Percentiles rank a stretch among this genome's conserved stretches.
phyloP scores from a whole-genome alignment of 2,797 vertebrate species.

The Eidolon dupreanum region DNA sequence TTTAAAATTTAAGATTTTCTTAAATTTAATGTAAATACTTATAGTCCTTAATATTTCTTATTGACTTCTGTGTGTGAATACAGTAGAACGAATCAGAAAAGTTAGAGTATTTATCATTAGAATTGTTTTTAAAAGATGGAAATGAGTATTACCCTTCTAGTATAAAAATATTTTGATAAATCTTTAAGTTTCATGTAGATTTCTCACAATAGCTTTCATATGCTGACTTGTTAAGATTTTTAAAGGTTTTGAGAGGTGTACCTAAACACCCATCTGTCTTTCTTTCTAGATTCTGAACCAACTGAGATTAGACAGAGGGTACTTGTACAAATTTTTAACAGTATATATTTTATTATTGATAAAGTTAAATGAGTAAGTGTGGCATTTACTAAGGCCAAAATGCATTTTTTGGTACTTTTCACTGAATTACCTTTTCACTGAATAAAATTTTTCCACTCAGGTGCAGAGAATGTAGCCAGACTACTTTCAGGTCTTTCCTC shows the following conservation, averaged over 20 bases:
- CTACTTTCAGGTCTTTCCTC: not conserved
- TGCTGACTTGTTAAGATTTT: not conserved
- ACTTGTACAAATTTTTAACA: not conserved
- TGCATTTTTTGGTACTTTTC: not conserved
- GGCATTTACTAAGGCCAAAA: not conserved
- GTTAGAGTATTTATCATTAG: not conserved
- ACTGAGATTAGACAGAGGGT: not conserved
- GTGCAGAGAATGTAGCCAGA: not conserved
- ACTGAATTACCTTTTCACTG: not conserved
- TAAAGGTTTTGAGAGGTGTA: not conserved
- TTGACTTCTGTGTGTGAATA: not conserved
- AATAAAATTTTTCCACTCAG: not conserved
- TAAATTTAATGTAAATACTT: not conserved
- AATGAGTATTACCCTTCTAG: not conserved
- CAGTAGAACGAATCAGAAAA: not conserved
- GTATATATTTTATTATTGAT: not conserved
- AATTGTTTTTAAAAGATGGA: not conserved
- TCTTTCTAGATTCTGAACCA: not conserved
- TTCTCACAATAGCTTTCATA: not conserved
- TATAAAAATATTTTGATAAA: not conserved
- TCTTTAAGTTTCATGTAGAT: not conserved
- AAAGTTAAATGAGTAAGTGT: not conserved
- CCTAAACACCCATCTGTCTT: not conserved
- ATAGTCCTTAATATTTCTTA: not conserved
- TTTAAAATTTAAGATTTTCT: not conserved